These are phyloP conservation scores for Poeciliopsis infans DNA, from an alignment of 2,797 vertebrate species.

Conservation along the genomic window DNA sequence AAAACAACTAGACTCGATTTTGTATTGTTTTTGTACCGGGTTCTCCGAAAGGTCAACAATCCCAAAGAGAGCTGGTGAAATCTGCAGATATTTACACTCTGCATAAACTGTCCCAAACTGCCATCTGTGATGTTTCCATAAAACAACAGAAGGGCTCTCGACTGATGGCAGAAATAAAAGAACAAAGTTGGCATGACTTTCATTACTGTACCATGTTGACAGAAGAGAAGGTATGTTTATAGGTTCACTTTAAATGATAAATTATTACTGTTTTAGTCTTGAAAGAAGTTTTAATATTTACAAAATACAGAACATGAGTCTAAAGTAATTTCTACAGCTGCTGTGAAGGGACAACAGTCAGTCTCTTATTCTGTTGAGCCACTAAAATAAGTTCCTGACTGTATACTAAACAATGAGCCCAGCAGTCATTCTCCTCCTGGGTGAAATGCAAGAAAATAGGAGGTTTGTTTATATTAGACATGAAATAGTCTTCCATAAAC, in stretches of 20 bases:
- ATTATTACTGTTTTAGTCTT: not conserved
- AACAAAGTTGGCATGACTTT: not conserved
- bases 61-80: not conserved
- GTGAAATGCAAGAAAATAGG: not conserved
- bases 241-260: not conserved
- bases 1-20: not conserved
- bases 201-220: not conserved
- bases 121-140: not conserved
- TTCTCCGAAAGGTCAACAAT: not conserved
- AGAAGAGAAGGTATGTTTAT: not conserved
- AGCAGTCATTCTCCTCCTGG: not conserved
- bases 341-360: not conserved
- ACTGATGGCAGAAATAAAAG: not conserved
- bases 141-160: not conserved
- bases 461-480: not conserved
- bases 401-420: not conserved
- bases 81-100: not conserved
- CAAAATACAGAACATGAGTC: not conserved
- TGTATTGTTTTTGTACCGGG: not conserved
- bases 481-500: slow-evolving; percentile 1
- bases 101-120: not conserved
- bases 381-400: slow-evolving; percentile 1
- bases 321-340: not conserved
- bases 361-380: not conserved
- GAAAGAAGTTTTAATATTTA: not conserved